Conservation (phyloP, 2,113 vertebrate species). For the Synchiropus splendidus region DNA sequence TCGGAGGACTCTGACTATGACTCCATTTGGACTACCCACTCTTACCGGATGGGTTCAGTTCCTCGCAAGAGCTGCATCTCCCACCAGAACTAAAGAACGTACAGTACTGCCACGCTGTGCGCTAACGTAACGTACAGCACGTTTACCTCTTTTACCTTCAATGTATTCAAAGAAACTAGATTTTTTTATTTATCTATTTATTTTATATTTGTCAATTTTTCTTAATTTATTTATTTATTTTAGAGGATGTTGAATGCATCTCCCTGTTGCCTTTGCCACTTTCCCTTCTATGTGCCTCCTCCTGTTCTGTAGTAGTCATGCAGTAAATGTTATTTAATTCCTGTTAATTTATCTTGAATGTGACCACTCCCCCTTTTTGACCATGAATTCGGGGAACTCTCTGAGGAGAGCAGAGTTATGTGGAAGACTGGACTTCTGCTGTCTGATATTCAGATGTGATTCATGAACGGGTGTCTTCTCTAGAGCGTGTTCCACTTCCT, state of each 20-base stretch:
- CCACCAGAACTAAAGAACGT: conserved; percentile 86
- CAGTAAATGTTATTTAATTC: conserved; percentile 49
- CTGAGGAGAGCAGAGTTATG: conserved; percentile 21
- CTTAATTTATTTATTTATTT: conserved; percentile 57
- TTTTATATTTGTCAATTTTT: conserved; percentile 45
- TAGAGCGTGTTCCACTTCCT: conserved; percentile 34
- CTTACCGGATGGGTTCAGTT: conserved; percentile 97
- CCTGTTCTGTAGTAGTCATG: conserved; percentile 58
- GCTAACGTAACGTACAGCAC: conserved; percentile 37
- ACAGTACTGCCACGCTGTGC: conserved; percentile 33
- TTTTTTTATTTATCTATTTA: conserved; percentile 82
- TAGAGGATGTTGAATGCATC: conserved; percentile 50
- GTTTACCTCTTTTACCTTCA: conserved; percentile 67
- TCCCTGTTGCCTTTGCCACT: conserved; percentile 68
- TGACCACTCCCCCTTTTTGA: conserved; percentile 49
- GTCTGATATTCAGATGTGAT: conserved; percentile 69
- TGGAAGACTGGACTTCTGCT: conserved; percentile 51
- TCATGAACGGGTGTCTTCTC: conserved; percentile 53
- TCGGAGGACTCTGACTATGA: conserved; percentile 99
- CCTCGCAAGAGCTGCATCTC: conserved; percentile 99
- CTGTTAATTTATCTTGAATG: conserved; percentile 60
- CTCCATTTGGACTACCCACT: conserved; percentile 99
- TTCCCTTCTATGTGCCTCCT: conserved; percentile 63
- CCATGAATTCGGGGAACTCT: conserved; percentile 34
- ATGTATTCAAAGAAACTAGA: conserved; percentile 25